A percentile compares a stretch with the other conserved stretches of the same genome.
phyloP scores from a whole-genome alignment of 2,888 invertebrate genomes.

The Pammene fasciana region DNA sequence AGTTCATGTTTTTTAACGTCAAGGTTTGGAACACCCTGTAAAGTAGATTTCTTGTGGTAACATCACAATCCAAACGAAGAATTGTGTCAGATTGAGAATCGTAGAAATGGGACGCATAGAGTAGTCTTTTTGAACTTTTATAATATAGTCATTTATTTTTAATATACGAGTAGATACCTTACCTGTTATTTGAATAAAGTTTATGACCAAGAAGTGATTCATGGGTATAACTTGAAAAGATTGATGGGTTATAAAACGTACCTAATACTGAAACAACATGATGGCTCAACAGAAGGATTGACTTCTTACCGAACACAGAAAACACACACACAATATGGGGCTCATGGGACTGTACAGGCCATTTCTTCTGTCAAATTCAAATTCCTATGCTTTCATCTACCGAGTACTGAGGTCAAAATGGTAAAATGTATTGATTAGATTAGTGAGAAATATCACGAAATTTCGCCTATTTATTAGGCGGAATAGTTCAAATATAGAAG shows the following conservation, averaged over 20 bases:
- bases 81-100: no score
- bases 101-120: neutral
- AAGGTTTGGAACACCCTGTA: no score
- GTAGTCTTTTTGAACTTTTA: neutral
- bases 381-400: no score
- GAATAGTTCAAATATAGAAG: slow-evolving; percentile 62
- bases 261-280: slow-evolving; percentile 8
- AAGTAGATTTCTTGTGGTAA: no score
- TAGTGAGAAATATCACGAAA: neutral
- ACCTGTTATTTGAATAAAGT: neutral
- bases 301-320: neutral
- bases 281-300: neutral
- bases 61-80: no score
- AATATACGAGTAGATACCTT: neutral
- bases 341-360: no score
- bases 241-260: slow-evolving; percentile 6
- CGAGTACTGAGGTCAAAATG: no score
- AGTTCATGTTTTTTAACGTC: no score
- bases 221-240: neutral
- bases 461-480: slow-evolving; percentile 28
- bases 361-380: no score
- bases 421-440: no score
- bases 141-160: no score
- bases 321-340: no score
- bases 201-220: slow-evolving; percentile 10